A percentile compares a stretch with the other conserved stretches of the same genome.
Evolutionary conservation across 2,797 vertebrate genomes (phyloP).

Genomic region (Coreius guichenoti): DNA sequence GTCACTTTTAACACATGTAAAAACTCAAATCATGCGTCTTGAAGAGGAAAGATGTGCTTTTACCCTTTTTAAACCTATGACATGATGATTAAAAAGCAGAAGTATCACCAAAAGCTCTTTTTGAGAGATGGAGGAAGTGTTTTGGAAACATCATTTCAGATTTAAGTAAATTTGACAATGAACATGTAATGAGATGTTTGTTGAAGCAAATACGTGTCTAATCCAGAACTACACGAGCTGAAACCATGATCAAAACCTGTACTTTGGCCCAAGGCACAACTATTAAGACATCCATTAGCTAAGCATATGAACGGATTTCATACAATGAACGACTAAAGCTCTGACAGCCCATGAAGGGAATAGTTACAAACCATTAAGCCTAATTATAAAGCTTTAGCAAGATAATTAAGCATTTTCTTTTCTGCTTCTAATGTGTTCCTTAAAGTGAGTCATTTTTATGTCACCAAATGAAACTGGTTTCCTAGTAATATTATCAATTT

Average conservation of each 20-base stretch:
- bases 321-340: neutral
- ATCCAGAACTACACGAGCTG: neutral
- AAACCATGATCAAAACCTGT: constrained; percentile 10
- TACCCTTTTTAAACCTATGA: neutral
- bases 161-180: neutral
- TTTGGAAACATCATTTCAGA: neutral
- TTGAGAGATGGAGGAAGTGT: neutral
- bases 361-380: constrained; percentile 33
- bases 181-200: neutral
- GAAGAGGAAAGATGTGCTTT: neutral
- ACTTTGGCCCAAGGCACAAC: neutral
- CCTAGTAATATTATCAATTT: neutral
- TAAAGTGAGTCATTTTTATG: constrained; percentile 2
- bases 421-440: constrained; percentile 14
- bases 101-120: neutral
- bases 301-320: neutral
- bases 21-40: neutral
- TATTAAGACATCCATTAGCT: constrained; percentile 30
- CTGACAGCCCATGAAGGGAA: constrained; percentile 37
- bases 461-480: neutral
- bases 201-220: neutral
- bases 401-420: constrained; percentile 39
- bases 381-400: constrained; percentile 46
- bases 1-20: neutral
- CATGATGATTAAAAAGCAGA: neutral